Conservation (phyloP, 2,888 invertebrate species). For the Orchestes rusci region DNA sequence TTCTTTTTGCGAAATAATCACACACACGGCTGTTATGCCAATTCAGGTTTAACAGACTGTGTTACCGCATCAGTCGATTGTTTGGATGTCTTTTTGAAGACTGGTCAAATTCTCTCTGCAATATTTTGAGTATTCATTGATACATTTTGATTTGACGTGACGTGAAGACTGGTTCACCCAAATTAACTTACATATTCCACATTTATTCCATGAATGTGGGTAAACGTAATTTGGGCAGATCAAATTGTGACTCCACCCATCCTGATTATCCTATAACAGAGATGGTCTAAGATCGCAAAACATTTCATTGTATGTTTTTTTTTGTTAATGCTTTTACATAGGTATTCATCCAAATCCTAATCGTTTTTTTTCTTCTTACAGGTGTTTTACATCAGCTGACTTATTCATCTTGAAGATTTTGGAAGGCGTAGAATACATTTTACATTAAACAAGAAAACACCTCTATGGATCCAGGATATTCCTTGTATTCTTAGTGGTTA, state of each 20-base stretch:
- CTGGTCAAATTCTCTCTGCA: too few relatives aligned
- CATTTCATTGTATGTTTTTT: slow-evolving; percentile 15
- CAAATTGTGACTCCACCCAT: slow-evolving; percentile 29
- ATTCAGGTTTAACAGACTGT: too few relatives aligned
- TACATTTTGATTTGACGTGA: too few relatives aligned
- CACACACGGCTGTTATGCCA: too few relatives aligned
- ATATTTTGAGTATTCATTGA: too few relatives aligned
- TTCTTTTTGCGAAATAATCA: too few relatives aligned
- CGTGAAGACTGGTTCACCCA: too few relatives aligned
- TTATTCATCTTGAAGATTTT: slow-evolving; percentile 18
- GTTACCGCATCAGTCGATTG: too few relatives aligned
- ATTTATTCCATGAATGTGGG: background rate
- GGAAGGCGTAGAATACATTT: slow-evolving; percentile 25
- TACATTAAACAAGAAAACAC: slow-evolving; percentile 1
- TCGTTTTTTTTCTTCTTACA: slow-evolving; percentile 25
- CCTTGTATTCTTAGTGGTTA: too few relatives aligned
- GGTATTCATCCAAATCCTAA: background rate
- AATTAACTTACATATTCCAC: background rate
- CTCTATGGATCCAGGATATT: too few relatives aligned
- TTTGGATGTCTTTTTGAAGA: too few relatives aligned
- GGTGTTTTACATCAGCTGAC: slow-evolving; percentile 26
- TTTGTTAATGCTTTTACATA: too few relatives aligned
- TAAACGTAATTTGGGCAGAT: slow-evolving; percentile 19
- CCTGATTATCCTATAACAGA: slow-evolving; percentile 17
- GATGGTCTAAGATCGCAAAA: slow-evolving; percentile 30